Conservation (phyloP, 2,797 vertebrate genomes). For the Cyprinodon diabolis region DNA sequence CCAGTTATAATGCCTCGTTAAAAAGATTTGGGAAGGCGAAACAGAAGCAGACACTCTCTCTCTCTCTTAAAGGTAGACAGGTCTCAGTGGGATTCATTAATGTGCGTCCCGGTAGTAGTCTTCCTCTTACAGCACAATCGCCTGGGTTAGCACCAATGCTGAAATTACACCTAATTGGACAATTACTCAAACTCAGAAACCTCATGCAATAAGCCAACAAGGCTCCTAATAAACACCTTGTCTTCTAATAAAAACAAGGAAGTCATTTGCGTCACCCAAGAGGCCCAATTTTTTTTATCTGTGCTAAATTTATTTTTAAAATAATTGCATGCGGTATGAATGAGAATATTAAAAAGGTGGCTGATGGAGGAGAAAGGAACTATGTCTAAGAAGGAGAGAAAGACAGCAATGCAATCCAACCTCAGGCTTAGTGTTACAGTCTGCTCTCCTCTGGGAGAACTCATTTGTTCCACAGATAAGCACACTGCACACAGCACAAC, state of each 20-base stretch:
- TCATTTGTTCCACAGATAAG: conserved; percentile 86
- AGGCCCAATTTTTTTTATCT: conserved; percentile 90
- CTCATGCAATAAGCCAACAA: conserved; percentile 94
- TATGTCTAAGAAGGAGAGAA: conserved; percentile 45
- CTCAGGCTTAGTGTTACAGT: conserved; percentile 84
- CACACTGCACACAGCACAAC: conserved; percentile 75
- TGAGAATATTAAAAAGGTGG: conserved; percentile 93
- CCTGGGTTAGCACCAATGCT: conserved; percentile 92
- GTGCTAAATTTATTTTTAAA: conserved; percentile 98
- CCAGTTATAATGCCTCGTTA: conserved; percentile 85
- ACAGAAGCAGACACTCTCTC: conserved; percentile 86
- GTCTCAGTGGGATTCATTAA: conserved; percentile 99
- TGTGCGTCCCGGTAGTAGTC: conserved; percentile 90
- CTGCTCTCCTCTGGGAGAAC: conserved; percentile 88
- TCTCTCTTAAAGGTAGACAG: conserved; percentile 86
- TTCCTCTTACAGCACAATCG: conserved; percentile 89
- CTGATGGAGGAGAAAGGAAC: conserved; percentile 66
- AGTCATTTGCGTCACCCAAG: conserved; percentile 98
- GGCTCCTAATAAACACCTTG: conserved; percentile 99
- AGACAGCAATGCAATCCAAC: conserved; percentile 87
- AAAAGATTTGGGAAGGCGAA: conserved; percentile 92
- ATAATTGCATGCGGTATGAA: conserved; percentile 93
- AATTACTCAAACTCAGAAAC: conserved; percentile 99
- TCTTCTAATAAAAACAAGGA: conserved; percentile 98
- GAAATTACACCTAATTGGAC: conserved; percentile 99